phyloP scores from a whole-genome alignment of 2,113 vertebrate genomes.

The Oenanthe oenanthe region DNA sequence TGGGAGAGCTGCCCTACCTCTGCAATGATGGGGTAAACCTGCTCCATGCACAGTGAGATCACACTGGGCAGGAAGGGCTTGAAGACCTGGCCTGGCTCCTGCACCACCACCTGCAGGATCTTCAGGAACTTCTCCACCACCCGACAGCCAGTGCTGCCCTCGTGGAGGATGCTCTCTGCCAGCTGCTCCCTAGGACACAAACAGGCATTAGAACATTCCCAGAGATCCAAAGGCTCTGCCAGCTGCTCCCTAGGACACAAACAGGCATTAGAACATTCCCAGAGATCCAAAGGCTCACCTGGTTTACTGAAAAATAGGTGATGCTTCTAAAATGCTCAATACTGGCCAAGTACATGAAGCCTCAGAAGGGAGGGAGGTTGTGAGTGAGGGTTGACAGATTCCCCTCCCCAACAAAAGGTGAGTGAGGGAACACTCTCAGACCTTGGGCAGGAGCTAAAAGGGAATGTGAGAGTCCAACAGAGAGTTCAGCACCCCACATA shows the following conservation, averaged over 20 bases:
- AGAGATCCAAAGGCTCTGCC: constrained; percentile 71
- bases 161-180: constrained; percentile 94
- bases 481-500: background rate
- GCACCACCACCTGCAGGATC: constrained; percentile 97
- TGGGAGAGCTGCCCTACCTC: constrained; percentile 78
- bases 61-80: constrained; percentile 96
- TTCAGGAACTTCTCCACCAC: constrained; percentile 98
- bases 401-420: background rate
- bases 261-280: background rate
- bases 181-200: constrained; percentile 86
- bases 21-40: constrained; percentile 96
- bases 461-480: background rate
- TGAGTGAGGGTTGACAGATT: background rate
- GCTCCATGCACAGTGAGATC: constrained; percentile 95
- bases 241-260: constrained; percentile 86
- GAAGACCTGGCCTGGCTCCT: constrained; percentile 96
- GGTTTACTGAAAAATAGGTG: background rate
- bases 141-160: constrained; percentile 92
- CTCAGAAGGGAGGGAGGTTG: background rate
- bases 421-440: background rate
- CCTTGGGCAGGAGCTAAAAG: background rate
- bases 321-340: background rate
- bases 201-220: background rate
- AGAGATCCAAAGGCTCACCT: background rate
- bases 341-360: background rate